Base-by-base conservation (phyloP, 1,140 invertebrate species). In the Solenopsis fugax region DNA sequence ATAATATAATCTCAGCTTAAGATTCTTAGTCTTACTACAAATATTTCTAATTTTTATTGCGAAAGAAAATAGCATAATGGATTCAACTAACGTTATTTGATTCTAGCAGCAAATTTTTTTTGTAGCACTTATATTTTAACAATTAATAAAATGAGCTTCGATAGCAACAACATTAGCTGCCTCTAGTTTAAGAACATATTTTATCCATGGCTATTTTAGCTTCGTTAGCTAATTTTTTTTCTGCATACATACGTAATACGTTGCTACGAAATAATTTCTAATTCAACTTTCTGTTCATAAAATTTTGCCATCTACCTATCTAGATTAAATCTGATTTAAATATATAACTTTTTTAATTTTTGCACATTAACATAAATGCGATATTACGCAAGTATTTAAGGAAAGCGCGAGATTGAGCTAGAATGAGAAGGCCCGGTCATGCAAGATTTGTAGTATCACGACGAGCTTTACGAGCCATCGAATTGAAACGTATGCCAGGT, bases 281-380 rank as follows among this genome's bases (percentile, higher is more conserved):
- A 71, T 71, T 45, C 6, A 71, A 71, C 13, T 71, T 48, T 48
- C 21, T 16, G 41, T 69, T 48, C 24, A 71, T 2, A 67, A 48
- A 21, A 71, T 48, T 48, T 71, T 13, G 13, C 21, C 12, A 16
- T 7, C n/a, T 71, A 41, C 48, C 41, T 71, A 24, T 24, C n/a
- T 24, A 10, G 4, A 48, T 16, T 71, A 6, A 45, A 13, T 37
- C 34, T 24, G 13, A 12, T 41, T 45, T 48, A 9, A 48, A 71
- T 67, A 45, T 21, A 13, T 21, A 21, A 24, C 6, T 71, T 71
- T 48, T 37, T 24, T 24, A 69, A 48, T 48, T 71, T 7, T 48
- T 48, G n/a, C n/a, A 48, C 4, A 48, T 24, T 71, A 45, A 24
- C 0, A 34, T 0, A 4, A 10, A 0, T 41, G 10, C 10, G 7